Evolutionary conservation across 1,140 invertebrate genomes (phyloP), one percentile per base, ranked within the genome.

Genomic region (Scaptomyza pallida): DNA sequence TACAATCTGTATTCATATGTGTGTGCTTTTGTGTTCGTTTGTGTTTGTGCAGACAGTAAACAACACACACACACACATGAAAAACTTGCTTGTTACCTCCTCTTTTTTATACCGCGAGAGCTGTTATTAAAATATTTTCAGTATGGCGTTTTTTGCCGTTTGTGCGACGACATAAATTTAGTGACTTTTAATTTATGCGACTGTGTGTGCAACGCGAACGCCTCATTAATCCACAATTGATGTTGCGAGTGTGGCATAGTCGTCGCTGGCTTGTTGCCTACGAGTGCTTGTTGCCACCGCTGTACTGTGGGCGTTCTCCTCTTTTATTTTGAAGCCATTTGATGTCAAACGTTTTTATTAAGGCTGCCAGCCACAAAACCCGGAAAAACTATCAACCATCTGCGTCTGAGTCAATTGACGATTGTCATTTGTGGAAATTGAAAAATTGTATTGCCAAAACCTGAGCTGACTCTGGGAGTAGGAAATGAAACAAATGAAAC

Each of bases 1-100:
- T 33, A 57, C 54, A 45, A 30, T 57, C 33, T 13, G 33, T 70
- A 44, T 56, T 54, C 26, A 10, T n/a, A 21, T 6, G 3, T 19
- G 19, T 45, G n/a, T 45, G n/a, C 17, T 47, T 44, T 43, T 55
- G 72, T 51, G 52, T 77, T 48, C 47, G 48, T 26, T 47, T 51
- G 45, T 85, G 80, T 80, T 77, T 80, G 69, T 64, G 80, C 80
- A 85, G 80, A 85, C 80, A 67, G 59, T 68, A 26, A 64, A 78
- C 76, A 85, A 85, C 35, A 41, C 17, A 43, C 40, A 26, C 37
- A 43, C n/a, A 41, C 35, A 44, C 30, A 52, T 16, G 15, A 9
- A 30, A 30, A 30, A 30, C 10, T 37, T 16, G 13, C 15, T 57
- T 17, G 43, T 30, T 8, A 19, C 37, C 40, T 21, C 15, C 33